Percentiles rank a stretch among this genome's conserved stretches.
phyloP scores from a whole-genome alignment of 2,113 vertebrate species.

The Equus quagga region DNA sequence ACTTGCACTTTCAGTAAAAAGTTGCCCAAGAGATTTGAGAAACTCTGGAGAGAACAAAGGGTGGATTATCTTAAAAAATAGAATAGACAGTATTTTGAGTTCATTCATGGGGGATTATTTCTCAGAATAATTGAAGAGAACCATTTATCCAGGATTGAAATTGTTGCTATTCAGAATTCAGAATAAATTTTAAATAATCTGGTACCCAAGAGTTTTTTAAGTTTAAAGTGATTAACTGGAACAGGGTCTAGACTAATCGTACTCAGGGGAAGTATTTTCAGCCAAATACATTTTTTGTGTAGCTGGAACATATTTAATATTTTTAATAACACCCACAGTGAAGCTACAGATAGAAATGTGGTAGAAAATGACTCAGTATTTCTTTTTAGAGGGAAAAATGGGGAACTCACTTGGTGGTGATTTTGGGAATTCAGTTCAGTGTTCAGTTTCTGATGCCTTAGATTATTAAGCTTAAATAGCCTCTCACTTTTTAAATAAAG shows the following conservation, averaged over 20 bases:
- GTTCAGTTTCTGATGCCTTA: background rate
- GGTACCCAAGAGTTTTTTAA: background rate
- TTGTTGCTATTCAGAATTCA: background rate
- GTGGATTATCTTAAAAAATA: background rate
- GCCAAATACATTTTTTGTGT: background rate
- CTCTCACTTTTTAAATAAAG: background rate
- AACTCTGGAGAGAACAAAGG: background rate
- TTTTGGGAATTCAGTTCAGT: background rate
- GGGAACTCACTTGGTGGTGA: background rate
- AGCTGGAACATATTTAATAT: background rate
- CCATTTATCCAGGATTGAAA: background rate
- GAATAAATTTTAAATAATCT: conserved; percentile 17
- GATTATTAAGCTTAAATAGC: background rate
- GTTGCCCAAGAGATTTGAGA: background rate
- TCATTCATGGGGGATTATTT: background rate
- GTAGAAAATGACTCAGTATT: background rate
- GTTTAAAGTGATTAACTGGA: conserved; percentile 23
- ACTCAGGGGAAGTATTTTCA: background rate
- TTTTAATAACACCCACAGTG: background rate
- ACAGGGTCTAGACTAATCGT: background rate
- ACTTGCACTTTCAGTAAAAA: background rate
- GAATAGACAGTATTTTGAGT: background rate
- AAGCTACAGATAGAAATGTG: background rate
- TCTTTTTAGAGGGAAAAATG: background rate
- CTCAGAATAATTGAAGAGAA: conserved; percentile 13